These are phyloP conservation scores for Polyploca ridens DNA, from an alignment of 2,888 invertebrate genomes.

Conservation along the genomic window DNA sequence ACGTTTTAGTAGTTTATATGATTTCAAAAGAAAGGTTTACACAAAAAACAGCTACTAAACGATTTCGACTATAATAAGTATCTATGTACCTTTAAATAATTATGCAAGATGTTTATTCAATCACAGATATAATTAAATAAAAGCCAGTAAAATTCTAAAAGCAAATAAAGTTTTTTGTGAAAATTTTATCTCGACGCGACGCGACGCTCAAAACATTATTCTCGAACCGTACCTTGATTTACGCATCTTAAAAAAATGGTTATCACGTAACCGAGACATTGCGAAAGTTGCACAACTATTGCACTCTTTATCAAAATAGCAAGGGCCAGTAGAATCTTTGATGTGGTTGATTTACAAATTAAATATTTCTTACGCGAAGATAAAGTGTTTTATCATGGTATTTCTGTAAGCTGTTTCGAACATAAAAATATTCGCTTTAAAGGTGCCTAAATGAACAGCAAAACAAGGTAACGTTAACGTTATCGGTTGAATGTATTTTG, in stretches of 20 bases:
- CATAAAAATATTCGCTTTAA: neutral
- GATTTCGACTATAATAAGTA: no score
- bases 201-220: constrained; percentile 12
- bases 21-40: no score
- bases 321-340: neutral
- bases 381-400: neutral
- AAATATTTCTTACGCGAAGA: neutral
- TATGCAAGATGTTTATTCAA: neutral
- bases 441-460: no score
- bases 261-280: neutral
- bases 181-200: constrained; percentile 15
- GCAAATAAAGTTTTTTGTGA: constrained; percentile 11
- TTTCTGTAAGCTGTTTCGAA: neutral
- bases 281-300: neutral
- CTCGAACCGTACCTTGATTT: neutral
- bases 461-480: no score
- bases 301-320: neutral
- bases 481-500: no score
- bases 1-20: no score
- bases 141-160: constrained; percentile 2
- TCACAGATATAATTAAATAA: constrained; percentile 10
- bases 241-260: neutral
- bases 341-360: neutral
- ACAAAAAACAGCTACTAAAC: no score
- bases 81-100: neutral